phyloP scores from a whole-genome alignment of 2,113 vertebrate genomes.

The Phalacrocorax aristotelis region DNA sequence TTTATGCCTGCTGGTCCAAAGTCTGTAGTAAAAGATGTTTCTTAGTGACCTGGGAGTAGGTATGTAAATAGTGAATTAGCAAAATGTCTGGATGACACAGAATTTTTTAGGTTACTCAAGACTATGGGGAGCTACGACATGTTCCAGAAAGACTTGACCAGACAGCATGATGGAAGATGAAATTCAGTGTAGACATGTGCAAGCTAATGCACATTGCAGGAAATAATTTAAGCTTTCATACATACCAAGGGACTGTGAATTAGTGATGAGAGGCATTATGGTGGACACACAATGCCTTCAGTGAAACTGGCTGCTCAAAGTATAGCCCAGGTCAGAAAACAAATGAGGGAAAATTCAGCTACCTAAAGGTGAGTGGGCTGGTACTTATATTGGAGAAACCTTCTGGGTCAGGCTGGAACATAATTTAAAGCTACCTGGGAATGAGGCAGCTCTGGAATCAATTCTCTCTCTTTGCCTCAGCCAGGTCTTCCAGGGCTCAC shows the following conservation, averaged over 20 bases:
- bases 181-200: conserved; percentile 65
- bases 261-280: conserved; percentile 63
- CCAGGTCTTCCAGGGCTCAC: background rate
- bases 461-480: background rate
- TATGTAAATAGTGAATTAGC: conserved; percentile 73
- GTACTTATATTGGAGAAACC: background rate
- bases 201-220: conserved; percentile 67
- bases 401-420: conserved; percentile 15
- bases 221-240: conserved; percentile 70
- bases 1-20: conserved; percentile 47
- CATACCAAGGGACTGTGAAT: conserved; percentile 68
- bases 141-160: conserved; percentile 68
- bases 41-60: conserved; percentile 68
- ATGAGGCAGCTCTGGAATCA: conserved; percentile 30
- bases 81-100: conserved; percentile 67
- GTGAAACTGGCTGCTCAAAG: conserved; percentile 47
- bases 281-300: conserved; percentile 59
- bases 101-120: conserved; percentile 73
- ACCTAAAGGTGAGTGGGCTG: background rate
- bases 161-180: conserved; percentile 73
- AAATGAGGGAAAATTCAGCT: background rate
- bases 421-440: conserved; percentile 40
- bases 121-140: conserved; percentile 55
- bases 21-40: conserved; percentile 61
- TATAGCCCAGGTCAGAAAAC: conserved; percentile 19